phyloP scores from a whole-genome alignment of 1,140 invertebrate species.

The Cepaea nemoralis region DNA sequence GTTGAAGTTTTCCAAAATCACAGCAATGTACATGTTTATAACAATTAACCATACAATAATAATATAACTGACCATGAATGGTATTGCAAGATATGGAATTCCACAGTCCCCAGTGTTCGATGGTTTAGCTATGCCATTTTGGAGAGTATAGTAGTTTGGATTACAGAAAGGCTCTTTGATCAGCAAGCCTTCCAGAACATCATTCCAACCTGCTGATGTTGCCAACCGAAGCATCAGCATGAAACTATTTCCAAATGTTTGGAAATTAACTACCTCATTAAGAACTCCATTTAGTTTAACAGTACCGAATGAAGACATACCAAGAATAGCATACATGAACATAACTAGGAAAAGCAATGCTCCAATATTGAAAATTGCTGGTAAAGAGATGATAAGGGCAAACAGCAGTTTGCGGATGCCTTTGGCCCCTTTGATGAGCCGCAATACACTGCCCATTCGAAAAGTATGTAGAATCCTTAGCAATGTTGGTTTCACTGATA shows the following conservation, averaged over 20 bases:
- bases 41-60: conserved; percentile 97
- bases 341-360: conserved; percentile 91
- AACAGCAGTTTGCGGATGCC: conserved; percentile 95
- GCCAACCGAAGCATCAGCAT: conserved; percentile 92
- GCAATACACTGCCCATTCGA: conserved; percentile 92
- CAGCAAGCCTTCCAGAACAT: conserved; percentile 93
- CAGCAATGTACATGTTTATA: conserved; percentile 98
- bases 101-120: conserved; percentile 85
- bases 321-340: conserved; percentile 96
- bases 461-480: conserved; percentile 93
- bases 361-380: conserved; percentile 96
- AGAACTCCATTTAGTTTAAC: conserved; percentile 86
- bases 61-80: conserved; percentile 95
- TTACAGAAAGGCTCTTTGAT: conserved; percentile 85
- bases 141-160: conserved; percentile 76
- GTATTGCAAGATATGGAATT: conserved; percentile 88
- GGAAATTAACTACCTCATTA: conserved; percentile 76
- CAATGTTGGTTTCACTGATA: conserved; percentile 90
- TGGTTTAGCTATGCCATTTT: conserved; percentile 69
- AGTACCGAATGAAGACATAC: conserved; percentile 93
- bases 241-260: conserved; percentile 94
- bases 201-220: conserved; percentile 97
- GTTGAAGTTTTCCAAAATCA: conserved; percentile 97
- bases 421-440: conserved; percentile 95
- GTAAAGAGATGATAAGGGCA: conserved; percentile 92